Conservation (phyloP, 2,797 vertebrate genomes). For the Mus spretus region DNA sequence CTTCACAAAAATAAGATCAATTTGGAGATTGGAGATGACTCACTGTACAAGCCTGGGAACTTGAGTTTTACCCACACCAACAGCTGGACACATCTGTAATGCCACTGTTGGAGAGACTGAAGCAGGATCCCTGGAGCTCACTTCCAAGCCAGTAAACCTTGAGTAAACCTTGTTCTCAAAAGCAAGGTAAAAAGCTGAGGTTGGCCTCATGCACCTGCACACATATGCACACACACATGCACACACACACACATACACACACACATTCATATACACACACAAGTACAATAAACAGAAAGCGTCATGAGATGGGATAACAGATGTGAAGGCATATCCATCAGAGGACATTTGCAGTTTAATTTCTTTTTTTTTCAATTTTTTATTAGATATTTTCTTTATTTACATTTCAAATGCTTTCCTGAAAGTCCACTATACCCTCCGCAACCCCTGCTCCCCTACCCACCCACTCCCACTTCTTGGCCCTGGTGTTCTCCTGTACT, state of each 20-base stretch:
- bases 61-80: background rate
- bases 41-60: too few relatives aligned
- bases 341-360: background rate
- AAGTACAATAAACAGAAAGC: background rate
- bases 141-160: background rate
- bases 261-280: background rate
- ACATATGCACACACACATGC: background rate
- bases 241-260: background rate
- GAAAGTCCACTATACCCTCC: too few relatives aligned
- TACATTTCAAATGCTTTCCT: too few relatives aligned
- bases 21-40: background rate
- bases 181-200: background rate
- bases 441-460: too few relatives aligned
- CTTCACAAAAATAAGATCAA: constrained; percentile 45
- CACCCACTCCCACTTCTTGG: too few relatives aligned
- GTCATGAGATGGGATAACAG: background rate
- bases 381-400: too few relatives aligned
- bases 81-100: background rate
- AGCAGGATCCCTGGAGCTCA: background rate
- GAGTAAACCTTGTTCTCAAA: background rate
- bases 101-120: background rate
- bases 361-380: background rate
- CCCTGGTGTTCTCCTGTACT: too few relatives aligned
- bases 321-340: background rate
- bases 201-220: background rate